These are phyloP conservation scores for Tychaedon coryphoeus DNA, from an alignment of 2,113 vertebrate genomes.

Conservation along the genomic window DNA sequence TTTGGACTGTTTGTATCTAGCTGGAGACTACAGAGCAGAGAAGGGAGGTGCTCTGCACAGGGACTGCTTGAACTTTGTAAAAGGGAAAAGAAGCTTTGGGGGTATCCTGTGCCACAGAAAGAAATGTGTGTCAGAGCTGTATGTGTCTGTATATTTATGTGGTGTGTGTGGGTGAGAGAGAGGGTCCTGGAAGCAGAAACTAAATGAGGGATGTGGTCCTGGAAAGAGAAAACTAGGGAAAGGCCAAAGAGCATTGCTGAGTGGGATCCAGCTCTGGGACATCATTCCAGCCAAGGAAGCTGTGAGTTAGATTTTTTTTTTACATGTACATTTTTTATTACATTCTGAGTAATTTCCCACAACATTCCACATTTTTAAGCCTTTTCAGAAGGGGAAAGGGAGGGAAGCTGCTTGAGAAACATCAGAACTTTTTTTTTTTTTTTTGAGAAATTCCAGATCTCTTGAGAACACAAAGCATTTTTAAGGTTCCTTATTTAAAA, in stretches of 20 bases:
- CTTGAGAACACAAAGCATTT: slow-evolving; percentile 24
- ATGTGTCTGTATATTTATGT: slow-evolving; percentile 45
- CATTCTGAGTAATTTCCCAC: slow-evolving; percentile 66
- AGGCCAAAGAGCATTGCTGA: slow-evolving; percentile 72
- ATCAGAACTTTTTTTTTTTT: not conserved
- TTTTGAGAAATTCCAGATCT: slow-evolving; percentile 26
- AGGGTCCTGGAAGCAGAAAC: slow-evolving; percentile 43
- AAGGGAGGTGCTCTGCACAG: not conserved
- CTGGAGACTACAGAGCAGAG: not conserved
- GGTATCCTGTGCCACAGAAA: slow-evolving; percentile 35
- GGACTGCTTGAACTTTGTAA: not conserved
- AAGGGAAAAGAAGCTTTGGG: slow-evolving; percentile 16
- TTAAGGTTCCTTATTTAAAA: not conserved
- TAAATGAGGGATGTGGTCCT: slow-evolving; percentile 56
- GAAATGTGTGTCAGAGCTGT: not conserved
- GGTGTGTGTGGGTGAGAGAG: slow-evolving; percentile 48
- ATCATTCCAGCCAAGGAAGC: slow-evolving; percentile 64
- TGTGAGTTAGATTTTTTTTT: slow-evolving; percentile 23
- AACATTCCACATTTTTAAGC: slow-evolving; percentile 42
- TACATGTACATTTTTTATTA: slow-evolving; percentile 34
- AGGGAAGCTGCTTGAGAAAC: slow-evolving; percentile 12
- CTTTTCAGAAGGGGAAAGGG: slow-evolving; percentile 8
- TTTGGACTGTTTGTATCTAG: not conserved
- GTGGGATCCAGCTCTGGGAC: slow-evolving; percentile 59
- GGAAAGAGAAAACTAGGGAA: slow-evolving; percentile 60